Evolutionary conservation across 2,888 invertebrate species (phyloP), one percentile per base, ranked within the genome.

Genomic region (Colletes collaris): DNA sequence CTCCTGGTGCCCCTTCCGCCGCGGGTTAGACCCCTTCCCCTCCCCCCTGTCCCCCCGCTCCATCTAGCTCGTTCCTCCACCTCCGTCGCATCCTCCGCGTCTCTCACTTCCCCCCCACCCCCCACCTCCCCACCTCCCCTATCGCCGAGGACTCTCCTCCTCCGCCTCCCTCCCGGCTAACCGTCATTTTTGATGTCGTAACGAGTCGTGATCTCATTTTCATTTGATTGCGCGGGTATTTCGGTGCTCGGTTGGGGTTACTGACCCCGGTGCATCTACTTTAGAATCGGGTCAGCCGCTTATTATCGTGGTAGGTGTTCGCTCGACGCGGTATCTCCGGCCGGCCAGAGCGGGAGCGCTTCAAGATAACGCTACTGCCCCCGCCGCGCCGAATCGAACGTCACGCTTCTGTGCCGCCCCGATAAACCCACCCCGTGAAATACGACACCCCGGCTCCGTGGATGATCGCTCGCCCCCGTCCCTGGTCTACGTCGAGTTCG

Each of bases 171-270:
- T 65, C 82, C 70, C 79, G 62, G 70, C 64, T 82, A 82, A 86
- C 88, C 90, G 89, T 90, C 91, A 92, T 92, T 92, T 92, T 92
- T 93, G 91, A 92, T 92, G 92, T 92, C 90, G 92, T 92, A 92
- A 92, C 92, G 90, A 92, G 91, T 92, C 92, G 91, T 92, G 93
- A 93, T 92, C 93, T 92, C 93, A 93, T 93, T 93, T 93, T 93
- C 93, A 91, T 93, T 92, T 91, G 91, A 93, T 93, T 92, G 92
- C 92, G 87, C 91, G 86, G 85, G 88, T 91, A 91, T 91, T 91
- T 91, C 89, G 90, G 91, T 86, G 82, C 88, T 86, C 81, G 83
- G 73, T 86, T 82, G 91, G 84, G 92, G 92, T 93, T 90, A 92
- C 87, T 91, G 92, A 92, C 92, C 93, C 88, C 87, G 85, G 89